These are phyloP conservation scores for Cyprinus carpio DNA, from an alignment of 2,113 vertebrate genomes.

Conservation along the genomic window DNA sequence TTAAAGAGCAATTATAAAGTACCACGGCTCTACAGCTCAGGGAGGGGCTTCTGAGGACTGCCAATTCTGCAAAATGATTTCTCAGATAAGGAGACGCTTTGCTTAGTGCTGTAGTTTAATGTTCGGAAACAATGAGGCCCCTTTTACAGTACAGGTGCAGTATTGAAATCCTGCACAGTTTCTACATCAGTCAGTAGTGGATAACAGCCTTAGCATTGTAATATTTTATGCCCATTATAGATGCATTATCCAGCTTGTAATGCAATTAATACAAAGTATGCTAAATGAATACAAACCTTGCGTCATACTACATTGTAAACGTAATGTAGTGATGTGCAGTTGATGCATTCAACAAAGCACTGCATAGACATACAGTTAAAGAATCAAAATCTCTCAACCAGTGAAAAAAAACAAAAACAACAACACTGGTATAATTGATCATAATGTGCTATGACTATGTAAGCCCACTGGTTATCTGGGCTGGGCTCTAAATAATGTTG, in stretches of 20 bases:
- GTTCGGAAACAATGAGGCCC: not conserved
- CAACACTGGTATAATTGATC: not conserved
- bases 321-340: not conserved
- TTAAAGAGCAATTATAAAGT: slow-evolving; percentile 51
- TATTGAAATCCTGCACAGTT: not conserved
- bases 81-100: slow-evolving; percentile 14
- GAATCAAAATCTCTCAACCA: not conserved
- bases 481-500: not conserved
- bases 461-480: not conserved
- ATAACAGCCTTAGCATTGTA: not conserved
- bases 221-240: not conserved
- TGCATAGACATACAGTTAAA: not conserved
- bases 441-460: not conserved
- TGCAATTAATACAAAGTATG: not conserved
- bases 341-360: not conserved
- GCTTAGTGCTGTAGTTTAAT: not conserved
- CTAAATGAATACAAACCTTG: not conserved
- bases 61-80: slow-evolving; percentile 16
- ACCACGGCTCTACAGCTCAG: not conserved
- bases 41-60: slow-evolving; percentile 17
- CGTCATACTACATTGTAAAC: not conserved
- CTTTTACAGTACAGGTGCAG: not conserved
- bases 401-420: not conserved
- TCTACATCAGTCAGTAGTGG: not conserved
- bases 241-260: not conserved